Percentiles rank a stretch among this genome's conserved stretches.
These are phyloP conservation scores for Punctoribates punctum DNA, from an alignment of 2,888 invertebrate species.

Conservation along the genomic window DNA sequence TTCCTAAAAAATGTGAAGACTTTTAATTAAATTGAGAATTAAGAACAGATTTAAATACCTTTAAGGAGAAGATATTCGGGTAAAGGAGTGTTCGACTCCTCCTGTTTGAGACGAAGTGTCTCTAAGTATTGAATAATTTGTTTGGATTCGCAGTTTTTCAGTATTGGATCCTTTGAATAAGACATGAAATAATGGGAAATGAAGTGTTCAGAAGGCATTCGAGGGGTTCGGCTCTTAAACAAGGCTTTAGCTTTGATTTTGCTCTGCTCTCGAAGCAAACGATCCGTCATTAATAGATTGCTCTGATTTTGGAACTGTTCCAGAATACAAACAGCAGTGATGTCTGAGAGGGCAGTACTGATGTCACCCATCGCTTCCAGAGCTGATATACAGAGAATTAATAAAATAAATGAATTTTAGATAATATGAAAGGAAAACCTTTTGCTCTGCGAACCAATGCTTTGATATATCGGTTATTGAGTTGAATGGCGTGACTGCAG, in stretches of 20 bases:
- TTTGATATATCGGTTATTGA: conserved; percentile 81
- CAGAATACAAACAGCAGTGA: conserved; percentile 85
- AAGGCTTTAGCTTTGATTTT: conserved; percentile 52
- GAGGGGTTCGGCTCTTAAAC: conserved; percentile 57
- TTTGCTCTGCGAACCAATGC: conserved; percentile 74
- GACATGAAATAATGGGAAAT: conserved; percentile 81
- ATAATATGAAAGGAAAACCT: conserved; percentile 32
- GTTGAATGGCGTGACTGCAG: conserved; percentile 75
- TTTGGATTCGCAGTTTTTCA: conserved; percentile 49
- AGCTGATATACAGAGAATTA: conserved; percentile 50
- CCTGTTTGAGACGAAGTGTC: background rate
- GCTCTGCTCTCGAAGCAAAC: conserved; percentile 73
- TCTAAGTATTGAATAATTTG: conserved; percentile 64
- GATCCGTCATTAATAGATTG: conserved; percentile 77
- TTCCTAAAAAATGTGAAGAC: conserved; percentile 56
- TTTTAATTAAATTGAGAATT: conserved; percentile 51
- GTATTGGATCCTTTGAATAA: conserved; percentile 65
- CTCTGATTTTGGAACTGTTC: conserved; percentile 80
- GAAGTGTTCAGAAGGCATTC: conserved; percentile 79
- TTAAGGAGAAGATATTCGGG: conserved; percentile 58
- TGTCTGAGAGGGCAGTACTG: conserved; percentile 59
- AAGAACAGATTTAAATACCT: conserved; percentile 53
- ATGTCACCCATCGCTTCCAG: conserved; percentile 75
- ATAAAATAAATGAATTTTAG: background rate
- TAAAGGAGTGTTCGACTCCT: conserved; percentile 53